Evolutionary conservation across 1,140 invertebrate genomes (phyloP), one percentile per base, ranked within the genome.

Genomic region (Panulirus ornatus): DNA sequence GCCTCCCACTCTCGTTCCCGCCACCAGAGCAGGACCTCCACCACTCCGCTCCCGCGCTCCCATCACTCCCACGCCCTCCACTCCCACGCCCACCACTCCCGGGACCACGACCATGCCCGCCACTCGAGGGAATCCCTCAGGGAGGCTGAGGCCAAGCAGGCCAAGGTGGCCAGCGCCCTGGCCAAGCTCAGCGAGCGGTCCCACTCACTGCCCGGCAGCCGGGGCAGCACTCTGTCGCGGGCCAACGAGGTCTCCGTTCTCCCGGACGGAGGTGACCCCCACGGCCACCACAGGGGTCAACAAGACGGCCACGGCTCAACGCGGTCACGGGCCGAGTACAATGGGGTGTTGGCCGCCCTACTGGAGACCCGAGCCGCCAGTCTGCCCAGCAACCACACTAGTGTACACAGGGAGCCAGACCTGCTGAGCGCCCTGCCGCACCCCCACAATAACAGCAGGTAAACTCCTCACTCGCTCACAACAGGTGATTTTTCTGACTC

Each of bases 351-450:
- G 47, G 85, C 85, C 1, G 85, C 85, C 0, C 75, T 87, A n/a
- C 75, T 87, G 36, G 85, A 87, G 16, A 87, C 85, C 5, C 73
- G 85, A 8, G 36, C 51, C 14, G 73, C 38, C 30, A 87, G 85
- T 63, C 73, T 63, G 0, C 73, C 85, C 22, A 76, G 47, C 58
- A 42, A 76, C 51, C 73, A 66, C 54, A 54, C 34, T 19, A 22
- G 19, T 0, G 6, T 19, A 8, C 51, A 79, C 73, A 36, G 73
- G n/a, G 85, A 87, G 30, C 85, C 85, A 16, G 85, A 87, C 54
- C 85, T 87, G 16, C 30, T 87, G 36, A 87, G 47, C n/a, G 85
- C 85, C 75, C 85, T 87, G 11, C 85, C 85, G 0, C 73, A 51
- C 8, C 63, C 76, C 1, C 54, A 54, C 30, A 36, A 79, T 27